phyloP scores from a whole-genome alignment of 2,888 invertebrate species.

The Drosophila mayaguana region DNA sequence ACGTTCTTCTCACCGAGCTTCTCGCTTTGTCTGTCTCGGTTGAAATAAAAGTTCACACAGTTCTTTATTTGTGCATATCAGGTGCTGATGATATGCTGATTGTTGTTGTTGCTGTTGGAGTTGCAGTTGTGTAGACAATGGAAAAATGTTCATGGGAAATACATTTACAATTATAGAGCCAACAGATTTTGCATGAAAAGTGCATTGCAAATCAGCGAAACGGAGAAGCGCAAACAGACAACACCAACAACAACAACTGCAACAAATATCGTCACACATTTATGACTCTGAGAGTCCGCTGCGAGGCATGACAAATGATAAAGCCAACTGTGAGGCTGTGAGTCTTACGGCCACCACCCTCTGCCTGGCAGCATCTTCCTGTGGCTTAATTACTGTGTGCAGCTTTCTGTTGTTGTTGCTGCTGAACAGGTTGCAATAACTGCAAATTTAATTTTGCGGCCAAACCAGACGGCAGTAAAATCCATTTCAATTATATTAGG shows the following conservation, averaged over 20 bases:
- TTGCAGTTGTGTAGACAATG: slow-evolving; percentile 50
- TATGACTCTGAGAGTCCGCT: slow-evolving; percentile 45
- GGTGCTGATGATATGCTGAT: slow-evolving; percentile 37
- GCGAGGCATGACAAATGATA: slow-evolving; percentile 39
- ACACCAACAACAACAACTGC: slow-evolving; percentile 4
- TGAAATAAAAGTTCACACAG: slow-evolving; percentile 50
- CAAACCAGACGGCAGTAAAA: slow-evolving; percentile 28
- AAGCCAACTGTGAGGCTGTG: slow-evolving; percentile 13
- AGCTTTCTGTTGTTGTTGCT: slow-evolving; percentile 12
- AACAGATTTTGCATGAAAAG: slow-evolving; percentile 46
- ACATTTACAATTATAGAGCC: slow-evolving; percentile 44
- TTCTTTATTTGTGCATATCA: slow-evolving; percentile 56
- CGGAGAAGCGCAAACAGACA: slow-evolving; percentile 34
- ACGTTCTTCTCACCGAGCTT: slow-evolving; percentile 40
- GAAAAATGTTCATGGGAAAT: slow-evolving; percentile 64
- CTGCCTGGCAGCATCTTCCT: slow-evolving; percentile 7
- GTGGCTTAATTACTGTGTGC: slow-evolving; percentile 38
- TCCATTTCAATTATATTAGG: slow-evolving; percentile 20
- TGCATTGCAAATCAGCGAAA: slow-evolving; percentile 55
- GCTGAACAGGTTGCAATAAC: slow-evolving; percentile 39
- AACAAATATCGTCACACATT: slow-evolving; percentile 19
- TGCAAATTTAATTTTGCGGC: slow-evolving; percentile 34
- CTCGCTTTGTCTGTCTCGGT: slow-evolving; percentile 26
- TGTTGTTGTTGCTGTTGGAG: slow-evolving; percentile 22
- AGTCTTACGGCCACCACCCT: not conserved